Evolutionary conservation across 2,888 invertebrate species (phyloP).

Genomic region (Antheraea assamensis): DNA sequence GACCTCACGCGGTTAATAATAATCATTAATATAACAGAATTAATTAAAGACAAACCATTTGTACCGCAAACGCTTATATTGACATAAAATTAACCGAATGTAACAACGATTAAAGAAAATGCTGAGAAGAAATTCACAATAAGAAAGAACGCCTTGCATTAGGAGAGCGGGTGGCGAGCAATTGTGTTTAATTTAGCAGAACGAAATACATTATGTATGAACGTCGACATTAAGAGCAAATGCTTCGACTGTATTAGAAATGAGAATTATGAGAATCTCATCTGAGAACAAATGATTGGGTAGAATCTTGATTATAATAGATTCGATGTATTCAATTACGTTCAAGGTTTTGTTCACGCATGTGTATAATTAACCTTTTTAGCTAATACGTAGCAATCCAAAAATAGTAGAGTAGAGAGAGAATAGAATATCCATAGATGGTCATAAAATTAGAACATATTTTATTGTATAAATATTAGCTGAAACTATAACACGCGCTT

Average conservation of each 20-base stretch:
- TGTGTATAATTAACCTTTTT: background rate
- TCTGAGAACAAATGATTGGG: background rate
- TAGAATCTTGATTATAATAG: background rate
- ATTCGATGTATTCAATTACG: background rate
- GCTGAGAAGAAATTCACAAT: background rate
- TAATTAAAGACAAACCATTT: background rate
- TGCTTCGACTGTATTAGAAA: constrained; percentile 6
- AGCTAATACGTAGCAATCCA: background rate
- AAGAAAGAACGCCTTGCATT: constrained; percentile 2
- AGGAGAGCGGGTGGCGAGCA: background rate
- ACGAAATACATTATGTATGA: constrained; percentile 11
- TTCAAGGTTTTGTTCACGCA: background rate
- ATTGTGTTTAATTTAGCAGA: constrained; percentile 7
- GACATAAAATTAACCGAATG: background rate
- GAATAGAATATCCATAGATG: background rate
- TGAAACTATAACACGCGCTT: too few species aligned
- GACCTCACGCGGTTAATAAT: background rate
- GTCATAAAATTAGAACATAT: background rate
- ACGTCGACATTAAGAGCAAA: constrained; percentile 1
- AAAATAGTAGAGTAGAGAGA: background rate
- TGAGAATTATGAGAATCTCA: constrained; percentile 1
- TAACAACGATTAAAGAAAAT: constrained; percentile 2
- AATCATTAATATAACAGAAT: background rate
- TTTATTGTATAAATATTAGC: too few species aligned
- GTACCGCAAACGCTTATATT: background rate